Percentiles rank a stretch among this genome's conserved stretches.
Evolutionary conservation across 2,888 invertebrate genomes (phyloP).

Genomic region (Nephrocerus scutellatus): DNA sequence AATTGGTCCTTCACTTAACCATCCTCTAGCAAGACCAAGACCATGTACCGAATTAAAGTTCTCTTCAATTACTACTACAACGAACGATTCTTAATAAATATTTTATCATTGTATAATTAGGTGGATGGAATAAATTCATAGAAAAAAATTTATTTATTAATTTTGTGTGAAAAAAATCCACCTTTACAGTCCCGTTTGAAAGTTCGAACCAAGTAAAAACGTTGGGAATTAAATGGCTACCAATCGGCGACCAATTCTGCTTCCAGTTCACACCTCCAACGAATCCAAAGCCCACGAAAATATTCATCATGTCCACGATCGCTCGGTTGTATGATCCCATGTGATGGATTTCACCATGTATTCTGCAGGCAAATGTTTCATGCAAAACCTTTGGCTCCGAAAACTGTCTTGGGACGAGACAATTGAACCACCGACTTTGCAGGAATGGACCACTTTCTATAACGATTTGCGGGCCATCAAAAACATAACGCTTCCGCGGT

Average conservation of each 20-base stretch:
- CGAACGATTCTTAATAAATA: no score
- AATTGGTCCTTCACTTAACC: no score
- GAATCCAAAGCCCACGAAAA: conserved; percentile 4
- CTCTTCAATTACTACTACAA: no score
- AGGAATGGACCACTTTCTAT: conserved; percentile 4
- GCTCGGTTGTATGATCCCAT: conserved; percentile 10
- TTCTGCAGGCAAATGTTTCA: conserved; percentile 5
- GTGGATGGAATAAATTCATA: no score
- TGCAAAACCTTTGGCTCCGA: conserved; percentile 4
- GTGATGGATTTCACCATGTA: conserved; percentile 7
- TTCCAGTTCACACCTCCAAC: conserved; percentile 4
- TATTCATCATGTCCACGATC: conserved; percentile 4
- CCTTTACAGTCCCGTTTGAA: conserved; percentile 1
- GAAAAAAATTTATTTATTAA: no score
- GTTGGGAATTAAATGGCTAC: conserved; percentile 3
- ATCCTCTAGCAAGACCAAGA: no score
- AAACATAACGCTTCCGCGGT: neutral
- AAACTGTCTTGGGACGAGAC: conserved; percentile 5
- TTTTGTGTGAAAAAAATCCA: no score
- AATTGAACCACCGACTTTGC: neutral
- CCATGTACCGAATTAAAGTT: no score
- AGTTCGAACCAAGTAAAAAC: conserved; percentile 4
- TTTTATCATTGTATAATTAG: no score
- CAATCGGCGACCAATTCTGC: conserved; percentile 1
- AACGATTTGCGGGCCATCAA: conserved; percentile 1